A percentile compares a stretch with the other conserved stretches of the same genome.
These are phyloP conservation scores for Lymantria dispar DNA, from an alignment of 2,888 invertebrate genomes.

Conservation along the genomic window DNA sequence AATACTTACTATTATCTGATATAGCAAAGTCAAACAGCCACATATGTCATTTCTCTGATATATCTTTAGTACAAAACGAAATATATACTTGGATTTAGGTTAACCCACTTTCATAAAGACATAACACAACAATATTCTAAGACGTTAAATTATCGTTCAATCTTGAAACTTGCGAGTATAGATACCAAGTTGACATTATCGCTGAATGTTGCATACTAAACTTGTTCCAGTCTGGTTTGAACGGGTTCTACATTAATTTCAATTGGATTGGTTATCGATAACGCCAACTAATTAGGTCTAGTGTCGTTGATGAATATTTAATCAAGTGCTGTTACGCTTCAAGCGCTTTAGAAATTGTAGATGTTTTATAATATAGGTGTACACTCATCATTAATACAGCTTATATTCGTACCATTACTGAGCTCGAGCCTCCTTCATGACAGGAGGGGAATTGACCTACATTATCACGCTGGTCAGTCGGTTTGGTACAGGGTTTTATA, in stretches of 20 bases:
- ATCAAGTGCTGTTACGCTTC: constrained; percentile 4
- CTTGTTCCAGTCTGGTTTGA: neutral
- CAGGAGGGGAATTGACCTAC: no score
- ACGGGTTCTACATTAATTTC: neutral
- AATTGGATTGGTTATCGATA: constrained; percentile 4
- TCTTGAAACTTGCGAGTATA: constrained; percentile 15
- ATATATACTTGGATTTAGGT: neutral
- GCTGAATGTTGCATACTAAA: neutral
- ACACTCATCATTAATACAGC: no score
- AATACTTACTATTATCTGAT: no score
- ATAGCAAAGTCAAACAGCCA: no score
- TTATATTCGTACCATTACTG: no score
- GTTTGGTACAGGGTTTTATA: no score
- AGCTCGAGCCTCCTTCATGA: no score
- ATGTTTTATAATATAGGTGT: no score
- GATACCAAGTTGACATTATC: constrained; percentile 13
- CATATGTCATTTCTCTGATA: no score
- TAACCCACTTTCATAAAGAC: neutral
- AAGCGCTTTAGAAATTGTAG: neutral
- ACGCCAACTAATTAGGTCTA: constrained; percentile 7
- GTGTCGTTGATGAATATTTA: constrained; percentile 5
- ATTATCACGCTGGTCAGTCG: no score
- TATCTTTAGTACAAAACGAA: no score
- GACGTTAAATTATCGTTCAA: constrained; percentile 3
- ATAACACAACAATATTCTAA: neutral